Base-by-base conservation (phyloP, 1,140 invertebrate genomes). In the Heliconius eleuchia region DNA sequence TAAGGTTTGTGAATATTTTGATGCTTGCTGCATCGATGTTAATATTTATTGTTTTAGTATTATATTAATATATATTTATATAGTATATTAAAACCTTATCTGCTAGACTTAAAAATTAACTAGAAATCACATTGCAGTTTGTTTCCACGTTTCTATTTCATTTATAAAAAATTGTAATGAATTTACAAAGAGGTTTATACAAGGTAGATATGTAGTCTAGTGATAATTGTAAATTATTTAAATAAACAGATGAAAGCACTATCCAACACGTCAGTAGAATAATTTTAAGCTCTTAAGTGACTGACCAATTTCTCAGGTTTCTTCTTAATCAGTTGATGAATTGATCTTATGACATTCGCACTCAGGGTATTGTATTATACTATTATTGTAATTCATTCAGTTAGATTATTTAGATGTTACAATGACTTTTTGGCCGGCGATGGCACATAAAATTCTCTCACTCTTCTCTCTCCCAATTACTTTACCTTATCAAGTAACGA, bases 121-220 rank as follows among this genome's bases (percentile, higher is more conserved):
- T 23, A 27, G 27, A 23, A 27, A 30, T 13, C 60, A 66, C 60
- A 66, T 66, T 66, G 60, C 60, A 66, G 27, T 66, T 66, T 66
- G 50, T 78, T 74, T 55, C 71, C 73, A 74, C 74, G 55, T 82
- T 83, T 82, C 75, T 70, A 80, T 82, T 81, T 74, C 78, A 82
- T 73, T 83, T 80, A 80, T 82, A 84, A 83, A 82, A 81, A 82
- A 84, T 89, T 78, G 89, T 91, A 91, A 87, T 90, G 86, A 89
- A 92, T 92, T 92, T 92, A 90, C 87, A 87, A 92, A 87, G 91
- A 94, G 91, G 91, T 94, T 92, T 91, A 94, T 94, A 93, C 92
- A 94, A 94, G 92, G 91, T 94, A 94, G 92, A 89, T 83, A 83
- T 85, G 91, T 92, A 94, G 91, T 82, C 82, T 94, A 94, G 91